phyloP scores from a whole-genome alignment of 2,797 vertebrate species.

The Ambastaia sidthimunki region DNA sequence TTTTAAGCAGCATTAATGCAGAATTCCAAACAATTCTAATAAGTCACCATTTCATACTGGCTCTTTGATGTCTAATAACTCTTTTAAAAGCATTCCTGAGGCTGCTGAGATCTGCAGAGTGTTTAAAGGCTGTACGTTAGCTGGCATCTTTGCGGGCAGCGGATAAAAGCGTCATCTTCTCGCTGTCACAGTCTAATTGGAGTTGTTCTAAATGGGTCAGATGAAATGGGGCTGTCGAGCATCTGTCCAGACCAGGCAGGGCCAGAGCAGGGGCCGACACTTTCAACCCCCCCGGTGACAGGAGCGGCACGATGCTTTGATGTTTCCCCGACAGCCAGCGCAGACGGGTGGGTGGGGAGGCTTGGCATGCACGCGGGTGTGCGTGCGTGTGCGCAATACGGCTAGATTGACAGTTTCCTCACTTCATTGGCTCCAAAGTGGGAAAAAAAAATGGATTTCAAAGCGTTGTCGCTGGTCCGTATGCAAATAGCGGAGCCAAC shows the following conservation, averaged over 20 bases:
- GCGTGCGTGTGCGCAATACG: constrained; percentile 33
- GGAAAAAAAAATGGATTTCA: constrained; percentile 75
- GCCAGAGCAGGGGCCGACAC: constrained; percentile 63
- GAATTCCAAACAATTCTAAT: neutral
- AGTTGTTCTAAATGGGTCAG: constrained; percentile 65
- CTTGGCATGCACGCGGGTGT: constrained; percentile 34
- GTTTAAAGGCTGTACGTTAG: constrained; percentile 42
- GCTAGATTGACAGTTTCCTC: constrained; percentile 78
- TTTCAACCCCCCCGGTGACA: constrained; percentile 69
- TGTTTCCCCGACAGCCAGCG: constrained; percentile 72
- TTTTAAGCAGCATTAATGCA: neutral
- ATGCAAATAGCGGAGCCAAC: constrained; percentile 76
- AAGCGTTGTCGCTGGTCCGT: constrained; percentile 73
- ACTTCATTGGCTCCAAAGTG: constrained; percentile 77
- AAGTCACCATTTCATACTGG: neutral
- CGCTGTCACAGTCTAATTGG: constrained; percentile 60
- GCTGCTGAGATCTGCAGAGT: constrained; percentile 35
- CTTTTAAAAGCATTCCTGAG: constrained; percentile 43
- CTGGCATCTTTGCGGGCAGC: constrained; percentile 43
- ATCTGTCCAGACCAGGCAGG: constrained; percentile 54
- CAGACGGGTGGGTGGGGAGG: constrained; percentile 34
- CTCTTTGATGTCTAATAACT: constrained; percentile 14
- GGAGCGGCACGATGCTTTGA: constrained; percentile 76
- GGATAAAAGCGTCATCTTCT: constrained; percentile 48
- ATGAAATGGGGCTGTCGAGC: constrained; percentile 58